Evolutionary conservation across 2,113 vertebrate species (phyloP), one percentile per base, ranked within the genome.

Genomic region (Clupea harengus): DNA sequence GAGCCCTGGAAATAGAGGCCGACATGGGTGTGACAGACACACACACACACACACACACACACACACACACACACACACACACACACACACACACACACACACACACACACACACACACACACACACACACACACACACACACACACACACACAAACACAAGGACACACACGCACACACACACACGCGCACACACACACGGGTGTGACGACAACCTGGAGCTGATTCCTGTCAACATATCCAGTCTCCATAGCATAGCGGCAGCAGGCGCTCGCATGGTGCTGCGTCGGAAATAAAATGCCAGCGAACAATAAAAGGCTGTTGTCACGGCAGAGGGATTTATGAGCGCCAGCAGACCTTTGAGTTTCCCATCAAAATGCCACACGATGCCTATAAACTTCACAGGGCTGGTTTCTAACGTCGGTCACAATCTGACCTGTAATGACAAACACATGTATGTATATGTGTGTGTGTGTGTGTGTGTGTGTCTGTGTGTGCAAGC

Each of bases 171-270:
- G n/a, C n/a, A n/a, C n/a, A n/a, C n/a, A n/a, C n/a, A n/a, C n/a
- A n/a, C n/a, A n/a, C n/a, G n/a, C n/a, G n/a, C 39, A 39, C 39
- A 39, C 39, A 39, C 39, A 39, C 39, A 39, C 39, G n/a, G n/a
- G 39, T 39, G 39, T 39, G 89, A 88, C 52, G 80, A 88, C 88
- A 90, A 88, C 89, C 87, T 81, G 82, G 57, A 82, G 85, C 82
- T 39, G 6, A 81, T 82, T 60, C 86, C 83, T 83, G 82, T 83
- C 84, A 84, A 87, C 87, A 87, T 81, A 81, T 83, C 81, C 78
- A 67, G 78, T 81, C 64, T 52, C 86, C 75, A 83, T 57, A 1
- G 25, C 83, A 13, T 4, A 15, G 17, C 52, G 17, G 1, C 17
- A 4, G 52, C 52, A 11, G 11, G 17, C 9, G 2, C 50, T 17